These are phyloP conservation scores for Chaetophractus vellerosus DNA, from an alignment of 2,797 vertebrate genomes.

Conservation along the genomic window DNA sequence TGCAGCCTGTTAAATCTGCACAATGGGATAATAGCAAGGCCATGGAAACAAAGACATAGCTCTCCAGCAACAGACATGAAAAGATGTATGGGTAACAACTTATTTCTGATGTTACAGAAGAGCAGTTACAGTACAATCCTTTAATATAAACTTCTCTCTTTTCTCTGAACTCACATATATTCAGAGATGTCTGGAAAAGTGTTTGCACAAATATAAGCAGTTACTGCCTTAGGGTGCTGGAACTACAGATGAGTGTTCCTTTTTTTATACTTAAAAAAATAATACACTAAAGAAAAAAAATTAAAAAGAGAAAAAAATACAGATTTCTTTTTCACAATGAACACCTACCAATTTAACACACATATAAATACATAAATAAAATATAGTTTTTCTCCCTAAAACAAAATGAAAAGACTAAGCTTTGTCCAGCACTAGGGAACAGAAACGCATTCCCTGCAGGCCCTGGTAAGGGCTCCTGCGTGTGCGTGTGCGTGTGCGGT, in stretches of 20 bases:
- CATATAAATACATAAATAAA: too few relatives aligned
- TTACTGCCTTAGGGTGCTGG: accelerated
- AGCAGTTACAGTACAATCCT: accelerated
- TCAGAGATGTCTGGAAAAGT: too few relatives aligned
- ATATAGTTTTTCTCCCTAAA: neutral
- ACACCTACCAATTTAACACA: too few relatives aligned
- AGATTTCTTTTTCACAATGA: neutral
- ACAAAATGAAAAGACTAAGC: neutral
- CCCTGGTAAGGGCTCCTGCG: accelerated
- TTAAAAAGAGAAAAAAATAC: neutral
- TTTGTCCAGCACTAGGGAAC: neutral
- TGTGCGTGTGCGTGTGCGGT: too few relatives aligned
- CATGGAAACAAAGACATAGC: accelerated
- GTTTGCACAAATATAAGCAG: neutral
- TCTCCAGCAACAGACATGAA: too few relatives aligned
- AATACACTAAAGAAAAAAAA: too few relatives aligned
- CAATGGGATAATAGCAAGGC: too few relatives aligned
- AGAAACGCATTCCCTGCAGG: neutral
- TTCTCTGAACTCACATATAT: accelerated
- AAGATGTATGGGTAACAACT: neutral
- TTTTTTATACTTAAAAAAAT: too few relatives aligned
- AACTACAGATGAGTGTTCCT: neutral
- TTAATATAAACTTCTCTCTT: too few relatives aligned
- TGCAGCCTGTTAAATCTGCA: too few relatives aligned
- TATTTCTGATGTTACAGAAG: neutral